Evolutionary conservation across 2,113 vertebrate species (phyloP).

Genomic region (Macquaria australasica): DNA sequence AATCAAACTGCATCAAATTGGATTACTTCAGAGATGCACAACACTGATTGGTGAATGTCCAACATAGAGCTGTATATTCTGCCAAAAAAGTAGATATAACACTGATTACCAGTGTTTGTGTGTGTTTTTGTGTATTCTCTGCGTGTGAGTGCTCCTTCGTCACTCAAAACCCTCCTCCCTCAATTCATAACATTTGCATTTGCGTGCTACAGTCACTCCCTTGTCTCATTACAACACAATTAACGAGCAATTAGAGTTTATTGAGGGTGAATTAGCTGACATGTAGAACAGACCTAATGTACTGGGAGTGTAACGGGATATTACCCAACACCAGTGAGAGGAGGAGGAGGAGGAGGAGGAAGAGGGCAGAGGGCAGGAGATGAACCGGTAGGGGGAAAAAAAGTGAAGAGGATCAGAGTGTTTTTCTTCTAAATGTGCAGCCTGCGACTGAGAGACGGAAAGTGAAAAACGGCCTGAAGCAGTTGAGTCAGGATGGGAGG

Average conservation of each 20-base stretch:
- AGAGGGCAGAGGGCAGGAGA: background rate
- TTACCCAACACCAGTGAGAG: constrained; percentile 37
- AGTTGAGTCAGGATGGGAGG: constrained; percentile 20
- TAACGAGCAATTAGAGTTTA: constrained; percentile 82
- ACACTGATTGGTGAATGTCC: background rate
- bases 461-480: constrained; percentile 19
- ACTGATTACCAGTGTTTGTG: background rate
- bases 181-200: constrained; percentile 62
- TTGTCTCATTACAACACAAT: constrained; percentile 82
- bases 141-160: constrained; percentile 12
- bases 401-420: background rate
- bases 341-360: background rate
- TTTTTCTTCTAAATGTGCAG: constrained; percentile 29
- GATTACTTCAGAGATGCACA: constrained; percentile 10
- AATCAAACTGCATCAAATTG: constrained; percentile 11
- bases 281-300: constrained; percentile 74
- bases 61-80: background rate
- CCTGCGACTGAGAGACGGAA: background rate
- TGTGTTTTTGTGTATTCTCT: constrained; percentile 3
- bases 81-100: background rate
- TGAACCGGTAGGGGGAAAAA: background rate
- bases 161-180: constrained; percentile 33
- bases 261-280: constrained; percentile 81
- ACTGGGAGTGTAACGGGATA: constrained; percentile 62
- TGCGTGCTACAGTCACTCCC: constrained; percentile 61